Conservation (phyloP, 2,888 invertebrate genomes). For the Tholera decimalis region DNA sequence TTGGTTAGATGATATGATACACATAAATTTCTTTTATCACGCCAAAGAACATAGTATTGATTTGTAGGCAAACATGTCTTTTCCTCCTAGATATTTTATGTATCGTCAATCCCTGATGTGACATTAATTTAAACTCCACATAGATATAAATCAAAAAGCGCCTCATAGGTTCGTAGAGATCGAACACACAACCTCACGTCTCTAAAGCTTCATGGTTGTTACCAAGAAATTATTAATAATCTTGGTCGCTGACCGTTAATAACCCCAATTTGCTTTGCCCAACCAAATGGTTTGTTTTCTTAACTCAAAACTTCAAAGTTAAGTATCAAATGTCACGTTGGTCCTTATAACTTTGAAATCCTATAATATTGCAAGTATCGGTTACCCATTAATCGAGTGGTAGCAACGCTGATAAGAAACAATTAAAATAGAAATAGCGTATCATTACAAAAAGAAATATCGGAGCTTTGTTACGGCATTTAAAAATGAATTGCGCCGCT, state of each 20-base stretch:
- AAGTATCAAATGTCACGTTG: neutral
- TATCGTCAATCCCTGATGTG: neutral
- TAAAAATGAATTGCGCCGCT: conserved; percentile 60
- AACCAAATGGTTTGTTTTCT: no score
- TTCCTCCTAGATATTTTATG: neutral
- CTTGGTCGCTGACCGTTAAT: conserved; percentile 28
- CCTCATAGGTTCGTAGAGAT: conserved; percentile 4
- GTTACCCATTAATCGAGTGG: conserved; percentile 22
- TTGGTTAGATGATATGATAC: neutral
- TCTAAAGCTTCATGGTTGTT: conserved; percentile 29
- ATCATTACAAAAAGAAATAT: conserved; percentile 39
- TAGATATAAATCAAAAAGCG: conserved; percentile 22
- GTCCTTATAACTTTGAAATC: conserved; percentile 14
- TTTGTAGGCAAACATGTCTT: neutral
- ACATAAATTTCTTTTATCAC: neutral
- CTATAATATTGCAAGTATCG: conserved; percentile 21
- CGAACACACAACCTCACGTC: conserved; percentile 22
- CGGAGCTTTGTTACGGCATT: conserved; percentile 32
- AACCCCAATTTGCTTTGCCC: conserved; percentile 13
- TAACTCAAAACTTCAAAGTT: no score
- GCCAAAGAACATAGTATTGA: neutral
- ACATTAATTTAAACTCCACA: neutral
- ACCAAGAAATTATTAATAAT: conserved; percentile 24
- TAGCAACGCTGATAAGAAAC: conserved; percentile 17
- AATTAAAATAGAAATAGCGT: conserved; percentile 47